Evolutionary conservation across 2,888 invertebrate species (phyloP).

Genomic region (Caenorhabditis sinica): DNA sequence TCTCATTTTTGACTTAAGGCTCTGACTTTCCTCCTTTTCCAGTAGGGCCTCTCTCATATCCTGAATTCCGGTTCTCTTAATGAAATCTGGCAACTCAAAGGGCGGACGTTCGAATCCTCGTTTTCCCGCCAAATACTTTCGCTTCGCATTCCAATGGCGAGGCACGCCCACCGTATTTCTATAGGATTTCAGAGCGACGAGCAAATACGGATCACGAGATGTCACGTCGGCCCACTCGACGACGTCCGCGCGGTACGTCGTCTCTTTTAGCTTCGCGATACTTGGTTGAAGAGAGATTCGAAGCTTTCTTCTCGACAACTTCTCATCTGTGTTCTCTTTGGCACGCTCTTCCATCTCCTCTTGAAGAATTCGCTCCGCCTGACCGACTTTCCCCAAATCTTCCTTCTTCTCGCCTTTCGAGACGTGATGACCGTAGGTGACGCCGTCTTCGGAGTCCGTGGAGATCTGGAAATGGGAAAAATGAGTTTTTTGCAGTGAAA

Average conservation of each 20-base stretch:
- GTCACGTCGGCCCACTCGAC: conserved; percentile 99
- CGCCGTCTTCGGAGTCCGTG: conserved; percentile 45
- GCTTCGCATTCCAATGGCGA: conserved; percentile 85
- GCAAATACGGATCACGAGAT: conserved; percentile 94
- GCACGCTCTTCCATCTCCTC: conserved; percentile 83
- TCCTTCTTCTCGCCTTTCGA: conserved; percentile 55
- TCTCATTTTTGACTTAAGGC: conserved; percentile 87
- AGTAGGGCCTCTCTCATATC: conserved; percentile 99
- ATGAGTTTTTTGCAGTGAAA: conserved; percentile 89
- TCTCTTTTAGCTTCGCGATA: conserved; percentile 96
- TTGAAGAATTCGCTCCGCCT: conserved; percentile 71
- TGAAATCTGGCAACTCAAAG: conserved; percentile 98
- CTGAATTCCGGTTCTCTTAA: conserved; percentile 96
- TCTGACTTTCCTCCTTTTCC: conserved; percentile 94
- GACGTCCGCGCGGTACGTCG: conserved; percentile 94
- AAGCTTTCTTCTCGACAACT: conserved; percentile 95
- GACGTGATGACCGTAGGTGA: conserved; percentile 48
- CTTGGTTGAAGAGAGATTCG: conserved; percentile 95
- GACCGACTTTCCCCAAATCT: conserved; percentile 59
- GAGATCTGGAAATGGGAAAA: conserved; percentile 77
- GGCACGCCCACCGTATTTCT: conserved; percentile 98
- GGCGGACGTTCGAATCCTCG: conserved; percentile 99
- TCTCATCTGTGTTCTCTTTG: conserved; percentile 85
- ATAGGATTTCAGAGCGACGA: conserved; percentile 88
- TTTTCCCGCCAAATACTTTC: conserved; percentile 92